Base-by-base conservation (phyloP, 2,888 invertebrate genomes). In the Drosophila phalerata region DNA sequence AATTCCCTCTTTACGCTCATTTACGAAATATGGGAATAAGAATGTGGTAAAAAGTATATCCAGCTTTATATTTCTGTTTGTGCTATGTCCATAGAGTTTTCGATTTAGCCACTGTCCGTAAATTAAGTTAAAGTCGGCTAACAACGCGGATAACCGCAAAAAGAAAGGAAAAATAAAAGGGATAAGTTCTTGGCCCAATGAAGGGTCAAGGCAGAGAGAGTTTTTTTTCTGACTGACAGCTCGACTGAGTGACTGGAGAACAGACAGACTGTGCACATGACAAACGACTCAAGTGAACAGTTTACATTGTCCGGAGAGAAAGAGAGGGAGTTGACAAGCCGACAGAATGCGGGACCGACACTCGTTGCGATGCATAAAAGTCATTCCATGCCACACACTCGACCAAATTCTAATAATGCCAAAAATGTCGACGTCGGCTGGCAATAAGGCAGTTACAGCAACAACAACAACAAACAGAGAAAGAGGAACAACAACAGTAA, bases 341-440 rank as follows among this genome's bases (percentile, higher is more conserved):
- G 37, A 68, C 67, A 64, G 68, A 37, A 63, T 49, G 49, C 32
- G 49, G 17, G 63, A 69, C 30, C 32, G 55, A 38, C 65, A 61
- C 53, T 60, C 64, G 30, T 52, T 55, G 56, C 69, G 51, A 70
- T 63, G 63, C 79, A 81, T 67, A 42, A 64, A 67, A 70, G 70
- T 69, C 71, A 56, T 40, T 64, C 48, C 52, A 57, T 22, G 61
- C 57, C 34, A 42, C 19, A 25, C 61, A 65, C 56, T 66, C 53
- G 53, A 61, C 48, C 52, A 65, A 81, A 79, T 69, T 82, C 77
- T 62, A 85, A 85, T 77, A 85, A 73, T 70, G 69, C 58, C 74
- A 51, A 79, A 84, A 81, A 81, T 81, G 64, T 74, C 66, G 64
- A 81, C 74, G 51, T 47, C 61, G 58, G 55, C 61, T 72, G 64